Conservation (phyloP, 2,888 invertebrate genomes). For the Drosophila yooni region DNA sequence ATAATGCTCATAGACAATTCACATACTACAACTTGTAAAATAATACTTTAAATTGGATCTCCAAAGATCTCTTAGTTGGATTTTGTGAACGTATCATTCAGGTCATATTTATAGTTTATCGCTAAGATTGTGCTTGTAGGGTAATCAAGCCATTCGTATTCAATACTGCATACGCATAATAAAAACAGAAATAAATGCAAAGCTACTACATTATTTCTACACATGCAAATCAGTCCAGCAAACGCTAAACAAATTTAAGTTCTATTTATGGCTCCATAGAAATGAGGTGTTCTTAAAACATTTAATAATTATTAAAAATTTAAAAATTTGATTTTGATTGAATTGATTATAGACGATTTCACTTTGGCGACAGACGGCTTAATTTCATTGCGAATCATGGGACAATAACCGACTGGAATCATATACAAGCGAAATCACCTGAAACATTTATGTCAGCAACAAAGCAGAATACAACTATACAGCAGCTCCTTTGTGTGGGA, state of each 20-base stretch:
- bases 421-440: conserved; percentile 16
- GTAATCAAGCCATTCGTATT: not conserved
- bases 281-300: not conserved
- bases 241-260: not conserved
- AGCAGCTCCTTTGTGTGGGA: conserved; percentile 43
- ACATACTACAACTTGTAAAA: not conserved
- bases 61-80: not conserved
- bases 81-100: not conserved
- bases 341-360: conserved; percentile 53
- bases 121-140: not conserved
- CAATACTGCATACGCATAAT: not conserved
- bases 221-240: conserved; percentile 12
- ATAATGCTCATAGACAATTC: conserved; percentile 4
- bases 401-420: conserved; percentile 23
- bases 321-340: conserved; percentile 22
- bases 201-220: not conserved
- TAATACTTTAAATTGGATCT: not conserved
- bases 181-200: not conserved
- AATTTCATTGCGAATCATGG: conserved; percentile 40
- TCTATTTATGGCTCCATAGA: not conserved
- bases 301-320: conserved; percentile 19
- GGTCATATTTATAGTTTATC: conserved; percentile 6
- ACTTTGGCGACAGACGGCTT: conserved; percentile 34
- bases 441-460: conserved; percentile 35
- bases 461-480: conserved; percentile 17